These are phyloP conservation scores for human (Homo sapiens) DNA, from an alignment of 2,113 vertebrate species.

Conservation along the genomic window GRCh38 chr22:25208001-25208500, in stretches of 20 bases:
- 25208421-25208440: background rate
- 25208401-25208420: background rate
- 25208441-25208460: background rate
- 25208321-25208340: background rate
- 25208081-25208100: background rate
- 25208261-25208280: background rate
- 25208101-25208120: background rate
- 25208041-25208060: no score
- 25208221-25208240: background rate
- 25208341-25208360: background rate
- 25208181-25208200: background rate
- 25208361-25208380: background rate
- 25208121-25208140: background rate
- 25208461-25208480: background rate
- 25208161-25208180: no score
- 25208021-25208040: no score
- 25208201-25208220: background rate
- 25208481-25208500: no score
- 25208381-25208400: background rate
- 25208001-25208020: background rate
- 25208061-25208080: no score
- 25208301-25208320: background rate
- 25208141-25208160: background rate
- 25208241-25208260: background rate
- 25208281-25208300: no score